Evolutionary conservation across 1,140 invertebrate species (phyloP).

Genomic region (Planococcus citri): DNA sequence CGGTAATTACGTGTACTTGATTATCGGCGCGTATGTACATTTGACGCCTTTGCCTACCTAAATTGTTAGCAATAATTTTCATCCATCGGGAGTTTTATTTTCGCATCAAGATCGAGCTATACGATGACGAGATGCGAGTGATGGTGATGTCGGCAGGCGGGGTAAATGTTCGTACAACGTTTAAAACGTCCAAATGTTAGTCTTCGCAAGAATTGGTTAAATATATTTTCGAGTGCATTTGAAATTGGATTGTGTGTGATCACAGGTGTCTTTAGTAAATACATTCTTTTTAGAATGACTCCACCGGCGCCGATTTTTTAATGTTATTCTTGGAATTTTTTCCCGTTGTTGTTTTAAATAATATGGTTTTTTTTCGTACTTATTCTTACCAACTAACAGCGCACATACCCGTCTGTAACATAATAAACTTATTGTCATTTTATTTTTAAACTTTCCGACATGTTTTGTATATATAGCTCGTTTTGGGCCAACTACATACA

Average conservation of each 20-base stretch:
- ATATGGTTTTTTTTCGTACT: not conserved
- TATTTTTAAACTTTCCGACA: not conserved
- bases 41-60: too few species aligned
- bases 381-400: not conserved
- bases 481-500: not conserved
- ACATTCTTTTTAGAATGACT: not conserved
- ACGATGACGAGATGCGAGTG: too few species aligned
- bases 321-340: not conserved
- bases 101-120: not conserved
- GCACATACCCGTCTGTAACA: not conserved
- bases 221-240: not conserved
- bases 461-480: not conserved
- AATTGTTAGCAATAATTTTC: too few species aligned
- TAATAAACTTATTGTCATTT: not conserved
- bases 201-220: not conserved
- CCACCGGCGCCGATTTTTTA: not conserved
- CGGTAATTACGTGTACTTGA: too few species aligned
- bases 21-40: too few species aligned
- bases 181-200: not conserved
- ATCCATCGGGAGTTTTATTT: too few species aligned
- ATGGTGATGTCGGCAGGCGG: not conserved
- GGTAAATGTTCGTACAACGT: not conserved
- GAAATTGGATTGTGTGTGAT: not conserved
- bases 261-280: slow-evolving; percentile 1
- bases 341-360: not conserved